These are phyloP conservation scores for Heliconius melpomene DNA, from an alignment of 1,140 invertebrate species.

Conservation along the genomic window DNA sequence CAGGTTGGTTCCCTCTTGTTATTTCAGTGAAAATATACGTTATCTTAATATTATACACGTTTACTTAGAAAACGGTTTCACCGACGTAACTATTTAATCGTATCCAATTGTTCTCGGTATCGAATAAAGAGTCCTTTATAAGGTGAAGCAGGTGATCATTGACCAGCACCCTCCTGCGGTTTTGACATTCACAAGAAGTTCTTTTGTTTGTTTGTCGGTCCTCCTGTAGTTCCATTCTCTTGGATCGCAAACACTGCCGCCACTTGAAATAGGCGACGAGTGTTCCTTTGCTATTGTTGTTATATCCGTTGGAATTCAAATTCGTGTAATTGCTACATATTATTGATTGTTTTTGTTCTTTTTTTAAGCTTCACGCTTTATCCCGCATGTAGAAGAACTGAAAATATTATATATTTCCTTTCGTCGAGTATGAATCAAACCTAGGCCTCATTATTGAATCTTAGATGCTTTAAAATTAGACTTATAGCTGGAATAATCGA, in stretches of 20 bases:
- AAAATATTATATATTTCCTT: too few relatives aligned
- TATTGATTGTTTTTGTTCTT: too few relatives aligned
- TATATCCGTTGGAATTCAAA: slow-evolving; percentile 19
- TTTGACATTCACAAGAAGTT: slow-evolving; percentile 42
- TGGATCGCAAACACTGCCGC: slow-evolving; percentile 22
- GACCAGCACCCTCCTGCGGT: slow-evolving; percentile 45
- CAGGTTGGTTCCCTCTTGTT: too few relatives aligned
- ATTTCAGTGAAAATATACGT: background rate
- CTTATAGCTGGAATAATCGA: background rate
- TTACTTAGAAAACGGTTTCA: slow-evolving; percentile 12
- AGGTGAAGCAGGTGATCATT: slow-evolving; percentile 40
- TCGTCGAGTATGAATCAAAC: too few relatives aligned
- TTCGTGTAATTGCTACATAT: background rate
- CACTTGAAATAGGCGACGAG: slow-evolving; percentile 28
- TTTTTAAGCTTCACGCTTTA: too few relatives aligned
- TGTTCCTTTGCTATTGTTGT: slow-evolving; percentile 32
- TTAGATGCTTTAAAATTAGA: background rate
- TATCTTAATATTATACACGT: background rate
- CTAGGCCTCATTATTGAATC: background rate
- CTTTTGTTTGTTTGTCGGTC: slow-evolving; percentile 39
- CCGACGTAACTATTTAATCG: slow-evolving; percentile 29
- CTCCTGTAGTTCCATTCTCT: slow-evolving; percentile 25
- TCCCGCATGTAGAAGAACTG: too few relatives aligned
- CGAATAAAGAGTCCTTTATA: slow-evolving; percentile 32
- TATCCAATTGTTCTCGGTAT: slow-evolving; percentile 26